phyloP scores from a whole-genome alignment of 1,140 invertebrate species.

The Triops cancriformis region DNA sequence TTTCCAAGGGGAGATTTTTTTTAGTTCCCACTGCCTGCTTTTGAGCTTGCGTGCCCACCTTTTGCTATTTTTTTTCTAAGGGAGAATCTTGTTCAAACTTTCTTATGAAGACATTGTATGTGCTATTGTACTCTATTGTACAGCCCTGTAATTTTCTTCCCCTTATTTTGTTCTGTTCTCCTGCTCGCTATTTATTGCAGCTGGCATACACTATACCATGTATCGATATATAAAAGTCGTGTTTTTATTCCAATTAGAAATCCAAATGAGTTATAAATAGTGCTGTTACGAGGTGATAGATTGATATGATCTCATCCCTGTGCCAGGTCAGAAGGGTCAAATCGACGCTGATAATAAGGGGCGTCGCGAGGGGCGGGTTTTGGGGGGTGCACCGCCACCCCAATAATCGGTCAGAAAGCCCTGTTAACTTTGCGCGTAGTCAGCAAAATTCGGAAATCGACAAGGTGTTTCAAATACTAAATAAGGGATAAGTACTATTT shows the following conservation, averaged over 20 bases:
- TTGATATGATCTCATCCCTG: too few species aligned
- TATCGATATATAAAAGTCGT: not conserved
- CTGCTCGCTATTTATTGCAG: slow-evolving; percentile 5
- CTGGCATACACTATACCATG: slow-evolving; percentile 1
- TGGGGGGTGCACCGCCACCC: too few species aligned
- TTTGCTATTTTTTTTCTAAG: not conserved
- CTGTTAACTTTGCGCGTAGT: too few species aligned
- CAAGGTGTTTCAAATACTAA: too few species aligned
- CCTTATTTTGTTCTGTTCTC: not conserved
- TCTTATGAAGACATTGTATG: not conserved
- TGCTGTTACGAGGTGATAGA: too few species aligned
- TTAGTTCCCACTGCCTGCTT: slow-evolving; percentile 12
- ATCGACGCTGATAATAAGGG: too few species aligned
- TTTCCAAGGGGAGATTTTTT: not conserved
- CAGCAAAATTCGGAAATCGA: too few species aligned
- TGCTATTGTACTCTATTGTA: slow-evolving; percentile 6
- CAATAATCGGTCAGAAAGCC: too few species aligned
- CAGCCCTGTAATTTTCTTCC: not conserved
- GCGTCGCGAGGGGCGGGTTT: too few species aligned
- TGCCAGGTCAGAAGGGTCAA: too few species aligned
- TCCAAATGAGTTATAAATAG: too few species aligned
- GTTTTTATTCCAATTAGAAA: not conserved
- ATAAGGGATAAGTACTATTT: too few species aligned
- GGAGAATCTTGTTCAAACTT: not conserved
- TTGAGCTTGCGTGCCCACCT: slow-evolving; percentile 2